Percentiles rank a stretch among this genome's conserved stretches.
Evolutionary conservation across 1,140 invertebrate genomes (phyloP).

Genomic region (Onthophagus taurus): DNA sequence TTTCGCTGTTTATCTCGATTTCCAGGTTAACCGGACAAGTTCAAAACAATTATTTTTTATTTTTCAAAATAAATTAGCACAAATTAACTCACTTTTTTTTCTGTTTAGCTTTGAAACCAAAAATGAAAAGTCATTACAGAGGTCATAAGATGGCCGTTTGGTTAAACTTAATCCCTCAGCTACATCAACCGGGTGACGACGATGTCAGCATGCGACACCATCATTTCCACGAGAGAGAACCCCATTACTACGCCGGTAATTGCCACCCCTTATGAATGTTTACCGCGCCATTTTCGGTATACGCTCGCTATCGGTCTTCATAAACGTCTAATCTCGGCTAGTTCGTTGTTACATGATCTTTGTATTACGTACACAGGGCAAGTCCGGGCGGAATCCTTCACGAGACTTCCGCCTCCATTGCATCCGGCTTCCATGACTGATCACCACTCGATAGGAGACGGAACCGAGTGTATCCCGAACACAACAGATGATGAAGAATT

Average conservation of each 20-base stretch:
- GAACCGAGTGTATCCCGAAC: slow-evolving; percentile 37
- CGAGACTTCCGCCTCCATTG: slow-evolving; percentile 42
- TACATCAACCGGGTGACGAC: slow-evolving; percentile 66
- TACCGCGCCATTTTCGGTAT: too few species aligned
- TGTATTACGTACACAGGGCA: slow-evolving; percentile 39
- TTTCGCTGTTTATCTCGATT: too few species aligned
- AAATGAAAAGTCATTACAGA: slow-evolving; percentile 75
- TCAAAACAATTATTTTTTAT: too few species aligned
- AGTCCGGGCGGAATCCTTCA: slow-evolving; percentile 49
- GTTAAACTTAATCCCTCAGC: slow-evolving; percentile 81
- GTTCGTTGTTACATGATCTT: too few species aligned
- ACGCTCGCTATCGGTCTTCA: too few species aligned
- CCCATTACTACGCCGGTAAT: slow-evolving; percentile 62
- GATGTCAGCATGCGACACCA: slow-evolving; percentile 67
- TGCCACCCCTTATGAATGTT: too few species aligned
- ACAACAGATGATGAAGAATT: slow-evolving; percentile 28
- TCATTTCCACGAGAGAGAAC: slow-evolving; percentile 62
- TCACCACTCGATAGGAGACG: slow-evolving; percentile 23
- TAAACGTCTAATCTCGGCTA: too few species aligned
- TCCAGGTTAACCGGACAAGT: too few species aligned
- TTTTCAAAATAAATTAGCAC: too few species aligned
- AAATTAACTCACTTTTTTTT: too few species aligned
- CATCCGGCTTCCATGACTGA: slow-evolving; percentile 36
- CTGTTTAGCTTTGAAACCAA: slow-evolving; percentile 61
- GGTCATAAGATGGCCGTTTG: slow-evolving; percentile 89